Evolutionary conservation across 2,888 invertebrate species (phyloP).

Genomic region (Lycophotia porphyrea): DNA sequence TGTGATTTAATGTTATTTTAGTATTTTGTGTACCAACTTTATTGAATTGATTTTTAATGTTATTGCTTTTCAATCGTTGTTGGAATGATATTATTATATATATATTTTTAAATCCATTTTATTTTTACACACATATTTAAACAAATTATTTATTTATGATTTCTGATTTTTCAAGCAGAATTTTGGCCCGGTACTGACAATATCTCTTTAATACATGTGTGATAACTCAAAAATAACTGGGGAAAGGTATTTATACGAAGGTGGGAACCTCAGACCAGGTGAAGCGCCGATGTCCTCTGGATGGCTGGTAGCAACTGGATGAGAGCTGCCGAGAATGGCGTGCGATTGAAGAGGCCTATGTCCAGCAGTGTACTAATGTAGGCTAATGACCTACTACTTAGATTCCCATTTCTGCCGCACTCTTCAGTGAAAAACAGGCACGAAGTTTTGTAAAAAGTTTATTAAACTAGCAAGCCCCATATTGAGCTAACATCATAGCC

Average conservation of each 20-base stretch:
- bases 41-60: too few species aligned
- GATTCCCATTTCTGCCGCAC: neutral
- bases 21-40: too few species aligned
- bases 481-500: conserved; percentile 40
- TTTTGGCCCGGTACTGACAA: too few species aligned
- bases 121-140: too few species aligned
- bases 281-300: too few species aligned
- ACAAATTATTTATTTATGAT: too few species aligned
- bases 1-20: too few species aligned
- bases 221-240: neutral
- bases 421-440: neutral
- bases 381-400: neutral
- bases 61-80: too few species aligned
- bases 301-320: neutral
- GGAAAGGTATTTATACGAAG: neutral
- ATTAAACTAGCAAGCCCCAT: neutral
- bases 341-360: neutral
- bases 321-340: neutral
- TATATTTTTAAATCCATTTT: too few species aligned
- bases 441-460: neutral
- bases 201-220: neutral
- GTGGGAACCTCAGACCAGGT: neutral
- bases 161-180: too few species aligned
- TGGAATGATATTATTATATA: too few species aligned
- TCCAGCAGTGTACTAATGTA: neutral